Conservation (phyloP, 1,140 invertebrate genomes). For the Magallana gigas region DNA sequence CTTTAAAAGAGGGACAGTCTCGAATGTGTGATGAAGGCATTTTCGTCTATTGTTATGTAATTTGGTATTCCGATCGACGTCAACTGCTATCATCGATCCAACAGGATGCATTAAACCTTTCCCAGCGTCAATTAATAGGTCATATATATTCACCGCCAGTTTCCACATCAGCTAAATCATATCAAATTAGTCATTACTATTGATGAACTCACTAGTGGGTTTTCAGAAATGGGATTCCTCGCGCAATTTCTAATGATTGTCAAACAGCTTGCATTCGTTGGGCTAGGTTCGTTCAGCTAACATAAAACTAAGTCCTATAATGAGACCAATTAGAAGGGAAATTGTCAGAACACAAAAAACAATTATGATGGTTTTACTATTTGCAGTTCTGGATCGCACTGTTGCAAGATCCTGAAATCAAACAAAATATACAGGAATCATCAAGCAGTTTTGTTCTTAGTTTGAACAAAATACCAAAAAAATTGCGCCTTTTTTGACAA, state of each 20-base stretch:
- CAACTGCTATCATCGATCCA: too few species aligned
- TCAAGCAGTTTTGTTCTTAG: too few species aligned
- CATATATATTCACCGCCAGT: not conserved
- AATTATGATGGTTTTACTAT: constrained; percentile 5
- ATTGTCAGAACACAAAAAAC: constrained; percentile 11
- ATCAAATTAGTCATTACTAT: not conserved
- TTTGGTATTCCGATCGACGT: too few species aligned
- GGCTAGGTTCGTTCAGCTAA: constrained; percentile 11
- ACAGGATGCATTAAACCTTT: too few species aligned
- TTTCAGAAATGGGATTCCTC: not conserved
- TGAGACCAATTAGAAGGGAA: not conserved
- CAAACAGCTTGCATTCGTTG: not conserved
- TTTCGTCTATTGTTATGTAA: too few species aligned
- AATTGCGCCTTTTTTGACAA: too few species aligned
- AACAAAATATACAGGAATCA: not conserved
- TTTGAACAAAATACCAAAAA: too few species aligned
- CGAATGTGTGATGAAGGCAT: too few species aligned
- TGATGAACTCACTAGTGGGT: not conserved
- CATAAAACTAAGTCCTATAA: constrained; percentile 26
- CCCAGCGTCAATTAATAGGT: not conserved
- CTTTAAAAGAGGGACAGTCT: too few species aligned
- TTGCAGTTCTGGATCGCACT: not conserved
- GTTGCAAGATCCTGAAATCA: not conserved
- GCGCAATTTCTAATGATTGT: not conserved
- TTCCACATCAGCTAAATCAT: not conserved